Conservation (phyloP, 2,113 vertebrate species). For the Salvelinus fontinalis region DNA sequence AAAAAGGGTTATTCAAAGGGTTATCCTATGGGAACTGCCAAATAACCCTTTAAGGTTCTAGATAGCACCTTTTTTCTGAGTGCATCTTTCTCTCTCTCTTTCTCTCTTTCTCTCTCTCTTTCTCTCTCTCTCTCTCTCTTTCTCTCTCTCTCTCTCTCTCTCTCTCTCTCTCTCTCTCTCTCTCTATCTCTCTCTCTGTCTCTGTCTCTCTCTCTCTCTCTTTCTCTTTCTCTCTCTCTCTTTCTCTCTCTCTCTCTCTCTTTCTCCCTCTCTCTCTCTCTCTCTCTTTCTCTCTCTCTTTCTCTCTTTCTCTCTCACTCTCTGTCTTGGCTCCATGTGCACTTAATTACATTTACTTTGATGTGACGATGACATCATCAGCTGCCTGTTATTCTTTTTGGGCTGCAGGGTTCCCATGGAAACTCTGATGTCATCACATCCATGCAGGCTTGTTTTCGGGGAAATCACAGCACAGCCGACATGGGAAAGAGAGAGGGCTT, state of each 20-base stretch:
- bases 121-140: slow-evolving; percentile 13
- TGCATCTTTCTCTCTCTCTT: neutral
- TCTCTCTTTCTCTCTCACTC: slow-evolving; percentile 17
- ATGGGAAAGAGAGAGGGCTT: slow-evolving; percentile 6
- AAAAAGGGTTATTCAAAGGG: no score
- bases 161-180: slow-evolving; percentile 16
- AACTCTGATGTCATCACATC: slow-evolving; percentile 56
- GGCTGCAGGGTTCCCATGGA: slow-evolving; percentile 59
- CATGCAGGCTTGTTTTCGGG: slow-evolving; percentile 17
- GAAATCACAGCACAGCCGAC: slow-evolving; percentile 28
- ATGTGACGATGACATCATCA: slow-evolving; percentile 65
- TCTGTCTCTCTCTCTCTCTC: slow-evolving; percentile 12
- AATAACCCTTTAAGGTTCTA: no score
- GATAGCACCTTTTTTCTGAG: no score
- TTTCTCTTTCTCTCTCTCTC: slow-evolving; percentile 12
- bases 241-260: slow-evolving; percentile 8
- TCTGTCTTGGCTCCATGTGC: slow-evolving; percentile 48
- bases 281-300: slow-evolving; percentile 15
- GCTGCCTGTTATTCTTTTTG: slow-evolving; percentile 45
- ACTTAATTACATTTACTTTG: slow-evolving; percentile 54
- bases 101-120: slow-evolving; percentile 10
- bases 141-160: slow-evolving; percentile 19
- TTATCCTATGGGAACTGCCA: no score
- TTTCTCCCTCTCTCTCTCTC: slow-evolving; percentile 6
- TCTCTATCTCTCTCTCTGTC: slow-evolving; percentile 6